Conservation (phyloP, 2,113 vertebrate species). For the Pelecanoides urinatrix region DNA sequence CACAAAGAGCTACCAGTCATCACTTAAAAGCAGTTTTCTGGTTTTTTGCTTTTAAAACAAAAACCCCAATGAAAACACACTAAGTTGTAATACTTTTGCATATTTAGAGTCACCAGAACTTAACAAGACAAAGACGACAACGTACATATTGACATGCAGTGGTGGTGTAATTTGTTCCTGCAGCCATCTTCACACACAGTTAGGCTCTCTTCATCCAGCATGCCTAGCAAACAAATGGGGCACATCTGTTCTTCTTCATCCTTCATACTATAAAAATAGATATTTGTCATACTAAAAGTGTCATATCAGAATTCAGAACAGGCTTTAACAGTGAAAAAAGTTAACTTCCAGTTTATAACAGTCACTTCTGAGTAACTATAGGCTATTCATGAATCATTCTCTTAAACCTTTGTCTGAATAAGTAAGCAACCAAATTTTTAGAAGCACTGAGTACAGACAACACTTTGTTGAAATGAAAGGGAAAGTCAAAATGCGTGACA, state of each 20-base stretch:
- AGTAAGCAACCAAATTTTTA: background rate
- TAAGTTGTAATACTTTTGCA: background rate
- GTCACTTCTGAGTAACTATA: background rate
- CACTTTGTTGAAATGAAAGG: background rate
- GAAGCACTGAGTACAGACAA: background rate
- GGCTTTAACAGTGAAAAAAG: background rate
- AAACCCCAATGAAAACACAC: background rate
- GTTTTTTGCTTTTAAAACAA: background rate
- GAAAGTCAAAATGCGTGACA: background rate
- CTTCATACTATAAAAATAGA: conserved; percentile 77
- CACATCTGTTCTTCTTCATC: conserved; percentile 94
- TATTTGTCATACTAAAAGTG: background rate
- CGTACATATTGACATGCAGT: conserved; percentile 95
- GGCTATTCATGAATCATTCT: background rate
- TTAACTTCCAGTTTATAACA: background rate
- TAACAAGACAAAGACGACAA: background rate
- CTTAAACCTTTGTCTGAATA: background rate
- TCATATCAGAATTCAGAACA: background rate
- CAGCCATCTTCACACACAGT: conserved; percentile 85
- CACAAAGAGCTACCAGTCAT: background rate
- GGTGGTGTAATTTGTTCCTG: conserved; percentile 90
- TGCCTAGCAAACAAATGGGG: conserved; percentile 89
- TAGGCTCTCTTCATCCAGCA: conserved; percentile 88
- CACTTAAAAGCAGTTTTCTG: background rate
- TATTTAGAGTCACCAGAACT: background rate